Evolutionary conservation across 2,113 vertebrate genomes (phyloP).

Genomic region (Recurvirostra avosetta): DNA sequence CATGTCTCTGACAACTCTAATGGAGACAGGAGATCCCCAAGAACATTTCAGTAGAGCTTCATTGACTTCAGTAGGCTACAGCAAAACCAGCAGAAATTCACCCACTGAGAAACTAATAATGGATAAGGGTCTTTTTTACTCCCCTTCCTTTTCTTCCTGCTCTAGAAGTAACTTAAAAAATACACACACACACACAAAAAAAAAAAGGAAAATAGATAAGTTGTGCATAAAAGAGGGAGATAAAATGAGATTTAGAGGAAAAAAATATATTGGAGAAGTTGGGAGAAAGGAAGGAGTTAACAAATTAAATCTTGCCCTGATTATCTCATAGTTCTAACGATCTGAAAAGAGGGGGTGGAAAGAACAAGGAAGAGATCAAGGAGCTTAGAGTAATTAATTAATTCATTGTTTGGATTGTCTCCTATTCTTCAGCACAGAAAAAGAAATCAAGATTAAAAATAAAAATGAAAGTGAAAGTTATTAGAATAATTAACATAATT

Average conservation of each 20-base stretch:
- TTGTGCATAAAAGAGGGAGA: background rate
- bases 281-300: background rate
- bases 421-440: slow-evolving; percentile 57
- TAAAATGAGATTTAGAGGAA: background rate
- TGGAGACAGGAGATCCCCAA: background rate
- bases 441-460: slow-evolving; percentile 59
- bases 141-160: background rate
- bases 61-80: background rate
- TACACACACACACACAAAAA: background rate
- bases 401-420: slow-evolving; percentile 64
- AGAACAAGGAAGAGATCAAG: slow-evolving; percentile 48
- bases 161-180: background rate
- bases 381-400: slow-evolving; percentile 69
- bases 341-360: slow-evolving; percentile 5
- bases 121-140: background rate
- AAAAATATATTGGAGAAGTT: background rate
- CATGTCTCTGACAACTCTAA: background rate
- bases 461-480: slow-evolving; percentile 60
- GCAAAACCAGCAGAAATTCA: background rate
- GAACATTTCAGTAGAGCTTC: background rate
- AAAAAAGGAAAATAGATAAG: background rate
- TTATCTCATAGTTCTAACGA: slow-evolving; percentile 42
- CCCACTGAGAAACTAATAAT: background rate
- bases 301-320: slow-evolving; percentile 34
- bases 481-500: slow-evolving; percentile 71